These are phyloP conservation scores for Nothocercus nigrocapillus DNA, from an alignment of 2,113 vertebrate species.

Conservation along the genomic window DNA sequence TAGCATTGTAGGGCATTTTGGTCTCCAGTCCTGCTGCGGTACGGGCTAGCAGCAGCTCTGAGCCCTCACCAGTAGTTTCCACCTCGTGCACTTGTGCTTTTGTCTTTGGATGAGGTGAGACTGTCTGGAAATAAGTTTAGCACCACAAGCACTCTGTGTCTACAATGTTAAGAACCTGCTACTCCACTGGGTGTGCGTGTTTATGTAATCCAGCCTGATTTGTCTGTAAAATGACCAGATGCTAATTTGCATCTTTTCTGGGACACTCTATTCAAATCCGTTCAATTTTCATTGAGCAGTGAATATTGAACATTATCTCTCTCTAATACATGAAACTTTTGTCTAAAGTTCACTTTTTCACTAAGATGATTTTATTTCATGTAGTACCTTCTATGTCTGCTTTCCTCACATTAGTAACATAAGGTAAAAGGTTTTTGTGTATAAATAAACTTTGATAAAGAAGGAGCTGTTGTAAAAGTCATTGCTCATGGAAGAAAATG, in stretches of 20 bases:
- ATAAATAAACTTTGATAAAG: neutral
- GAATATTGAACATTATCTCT: neutral
- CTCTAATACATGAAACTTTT: neutral
- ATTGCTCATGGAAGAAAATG: neutral
- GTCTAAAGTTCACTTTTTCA: neutral
- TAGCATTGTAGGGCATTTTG: neutral
- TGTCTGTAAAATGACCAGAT: no score
- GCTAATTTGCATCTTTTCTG: neutral
- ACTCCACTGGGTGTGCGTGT: neutral
- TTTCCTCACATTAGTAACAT: neutral
- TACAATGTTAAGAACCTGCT: neutral
- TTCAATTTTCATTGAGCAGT: neutral
- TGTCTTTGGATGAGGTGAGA: neutral
- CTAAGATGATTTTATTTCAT: neutral
- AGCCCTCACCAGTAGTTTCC: neutral
- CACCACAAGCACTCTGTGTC: neutral
- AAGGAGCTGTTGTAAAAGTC: neutral
- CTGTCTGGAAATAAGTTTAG: neutral
- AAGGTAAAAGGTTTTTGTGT: neutral
- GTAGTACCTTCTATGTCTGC: neutral
- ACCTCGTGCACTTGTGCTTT: neutral
- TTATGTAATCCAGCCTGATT: neutral
- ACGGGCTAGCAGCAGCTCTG: fast-evolving
- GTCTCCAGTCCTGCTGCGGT: neutral
- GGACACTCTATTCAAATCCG: neutral